Conservation (phyloP, 2,888 invertebrate species). For the Dichetophora obliterata region DNA sequence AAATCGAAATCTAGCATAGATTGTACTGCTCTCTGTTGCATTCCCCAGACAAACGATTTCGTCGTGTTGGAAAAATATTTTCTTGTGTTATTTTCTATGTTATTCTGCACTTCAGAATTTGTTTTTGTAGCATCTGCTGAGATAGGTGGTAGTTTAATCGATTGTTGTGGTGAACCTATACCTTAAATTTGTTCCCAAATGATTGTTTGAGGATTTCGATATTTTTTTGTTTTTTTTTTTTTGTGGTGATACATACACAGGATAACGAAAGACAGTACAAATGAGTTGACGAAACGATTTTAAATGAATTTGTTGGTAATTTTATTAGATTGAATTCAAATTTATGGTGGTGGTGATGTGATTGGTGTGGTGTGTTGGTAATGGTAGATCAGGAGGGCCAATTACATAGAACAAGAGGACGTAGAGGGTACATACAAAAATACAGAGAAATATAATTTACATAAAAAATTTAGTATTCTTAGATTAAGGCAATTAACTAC, state of each 20-base stretch:
- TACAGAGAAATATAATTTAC: conserved; percentile 42
- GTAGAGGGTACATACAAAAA: conserved; percentile 45
- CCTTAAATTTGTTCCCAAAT: conserved; percentile 55
- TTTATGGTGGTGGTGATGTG: conserved; percentile 28
- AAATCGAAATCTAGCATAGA: conserved; percentile 71
- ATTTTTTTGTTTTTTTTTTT: neutral
- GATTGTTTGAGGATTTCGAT: conserved; percentile 50
- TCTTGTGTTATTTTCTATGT: conserved; percentile 59
- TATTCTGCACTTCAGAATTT: conserved; percentile 55
- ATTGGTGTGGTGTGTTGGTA: conserved; percentile 41
- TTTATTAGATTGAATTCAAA: conserved; percentile 15
- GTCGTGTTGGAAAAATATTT: conserved; percentile 86
- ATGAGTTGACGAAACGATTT: conserved; percentile 38
- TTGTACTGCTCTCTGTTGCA: conserved; percentile 97
- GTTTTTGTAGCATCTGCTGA: conserved; percentile 66
- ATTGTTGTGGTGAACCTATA: conserved; percentile 66
- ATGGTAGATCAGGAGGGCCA: conserved; percentile 44
- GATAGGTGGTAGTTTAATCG: conserved; percentile 71
- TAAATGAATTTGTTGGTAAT: conserved; percentile 10
- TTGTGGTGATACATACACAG: conserved; percentile 45
- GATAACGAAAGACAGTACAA: conserved; percentile 36
- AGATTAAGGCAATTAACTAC: conserved; percentile 9
- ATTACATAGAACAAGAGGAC: conserved; percentile 51
- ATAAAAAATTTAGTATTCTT: conserved; percentile 15
- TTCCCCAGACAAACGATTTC: conserved; percentile 97